These are phyloP conservation scores for Edolisoma coerulescens DNA, from an alignment of 2,113 vertebrate species.

Conservation along the genomic window DNA sequence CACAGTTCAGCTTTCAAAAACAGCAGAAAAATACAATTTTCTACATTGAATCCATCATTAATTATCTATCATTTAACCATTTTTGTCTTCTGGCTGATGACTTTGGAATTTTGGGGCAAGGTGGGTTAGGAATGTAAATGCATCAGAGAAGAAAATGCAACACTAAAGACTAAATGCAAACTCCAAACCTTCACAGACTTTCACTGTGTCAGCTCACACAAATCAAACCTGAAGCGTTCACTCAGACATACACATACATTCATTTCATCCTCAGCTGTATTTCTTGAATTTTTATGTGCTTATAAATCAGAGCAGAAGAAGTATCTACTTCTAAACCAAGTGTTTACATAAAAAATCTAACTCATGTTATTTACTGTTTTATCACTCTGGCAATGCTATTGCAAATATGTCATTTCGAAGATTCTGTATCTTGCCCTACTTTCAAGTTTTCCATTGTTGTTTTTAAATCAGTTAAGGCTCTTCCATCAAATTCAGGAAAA, in stretches of 20 bases:
- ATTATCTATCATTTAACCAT: neutral
- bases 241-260: neutral
- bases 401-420: neutral
- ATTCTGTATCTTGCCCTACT: neutral
- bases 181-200: neutral
- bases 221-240: neutral
- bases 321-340: neutral
- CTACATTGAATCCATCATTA: neutral
- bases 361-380: neutral
- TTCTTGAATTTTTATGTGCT: neutral
- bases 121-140: neutral
- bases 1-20: neutral
- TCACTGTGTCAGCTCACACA: neutral
- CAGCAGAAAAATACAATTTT: neutral
- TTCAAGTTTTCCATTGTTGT: neutral
- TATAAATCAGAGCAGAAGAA: slow-evolving; percentile 1
- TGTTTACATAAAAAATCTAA: neutral
- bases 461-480: neutral
- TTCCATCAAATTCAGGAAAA: neutral
- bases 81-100: neutral
- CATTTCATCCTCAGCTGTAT: neutral
- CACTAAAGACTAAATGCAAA: neutral
- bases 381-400: neutral
- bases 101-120: neutral
- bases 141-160: neutral